Base-by-base conservation (phyloP, 2,888 invertebrate genomes). In the Molorchus minor region DNA sequence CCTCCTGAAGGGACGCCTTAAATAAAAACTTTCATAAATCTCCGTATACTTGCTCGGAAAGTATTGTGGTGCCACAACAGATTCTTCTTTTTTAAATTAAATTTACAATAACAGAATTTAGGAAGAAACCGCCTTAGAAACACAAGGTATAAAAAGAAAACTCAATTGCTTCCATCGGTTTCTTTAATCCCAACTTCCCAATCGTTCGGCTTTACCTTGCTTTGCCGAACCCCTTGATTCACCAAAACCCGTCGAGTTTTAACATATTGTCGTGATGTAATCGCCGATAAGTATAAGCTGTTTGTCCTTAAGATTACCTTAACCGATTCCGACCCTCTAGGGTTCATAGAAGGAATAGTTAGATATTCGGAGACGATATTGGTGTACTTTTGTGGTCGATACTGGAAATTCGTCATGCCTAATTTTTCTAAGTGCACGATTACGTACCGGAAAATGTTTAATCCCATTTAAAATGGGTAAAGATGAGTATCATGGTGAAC, bases 221-320 rank as follows among this genome's bases (percentile, higher is more conserved):
- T 44, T 38, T 25, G 30, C 53, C 46, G 49, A 54, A 59, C 51
- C 56, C 53, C 43, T 35, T 44, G 58, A 56, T 62, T 62, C 56
- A 51, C 45, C 46, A 45, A 54, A 49, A 62, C 51, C 62, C 40
- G 45, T 56, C 46, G 51, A 62, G 56, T 62, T 62, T 57, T 43
- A 57, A 58, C 58, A 59, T 54, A 62, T 59, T 59, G 62, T 59
- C 62, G 54, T 30, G 44, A 46, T 45, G 54, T 54, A 62, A 56
- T 56, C 58, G 38, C 40, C 45, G 60, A 56, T 56, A 53, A 53
- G 56, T 47, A 55, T 56, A 29, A 45, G 56, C 54, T 61, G 64
- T 64, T 64, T 64, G 60, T 58, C 55, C 49, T 53, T 33, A 40
- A 56, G 64, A 61, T 64, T 58, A 64, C 51, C 38, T 38, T 53